Percentiles rank a stretch among this genome's conserved stretches.
These are phyloP conservation scores for Scolanthus callimorphus DNA, from an alignment of 92 coral and sea anemone genomes.

Conservation along the genomic window DNA sequence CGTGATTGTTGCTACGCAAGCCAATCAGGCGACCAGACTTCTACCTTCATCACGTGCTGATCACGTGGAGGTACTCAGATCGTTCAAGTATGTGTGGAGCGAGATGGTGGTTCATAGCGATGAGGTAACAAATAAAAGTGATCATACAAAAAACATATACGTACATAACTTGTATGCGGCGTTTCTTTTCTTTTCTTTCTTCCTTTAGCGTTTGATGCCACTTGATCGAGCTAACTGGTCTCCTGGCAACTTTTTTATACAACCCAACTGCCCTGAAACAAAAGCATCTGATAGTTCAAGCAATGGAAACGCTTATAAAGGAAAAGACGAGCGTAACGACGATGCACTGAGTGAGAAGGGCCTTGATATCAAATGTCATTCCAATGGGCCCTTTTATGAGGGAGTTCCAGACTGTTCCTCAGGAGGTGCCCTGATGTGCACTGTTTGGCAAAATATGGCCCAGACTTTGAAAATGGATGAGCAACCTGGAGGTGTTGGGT, in stretches of 20 bases:
- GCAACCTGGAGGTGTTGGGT: neutral
- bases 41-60: neutral
- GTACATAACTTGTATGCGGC: too few species aligned
- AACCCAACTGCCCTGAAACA: conserved; percentile 8
- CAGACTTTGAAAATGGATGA: conserved; percentile 17
- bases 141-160: too few species aligned
- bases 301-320: neutral
- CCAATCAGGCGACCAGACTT: conserved; percentile 10
- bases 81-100: conserved; percentile 14
- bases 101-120: conserved; percentile 12
- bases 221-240: conserved; percentile 12
- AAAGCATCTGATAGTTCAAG: neutral
- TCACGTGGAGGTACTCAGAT: conserved; percentile 1
- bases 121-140: too few species aligned
- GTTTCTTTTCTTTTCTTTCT: neutral
- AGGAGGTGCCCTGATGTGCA: conserved; percentile 24
- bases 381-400: conserved; percentile 11
- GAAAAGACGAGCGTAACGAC: neutral
- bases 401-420: conserved; percentile 11
- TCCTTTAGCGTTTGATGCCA: conserved; percentile 19
- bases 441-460: conserved; percentile 9
- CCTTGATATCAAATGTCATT: neutral
- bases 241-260: conserved; percentile 4
- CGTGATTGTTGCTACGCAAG: conserved; percentile 20
- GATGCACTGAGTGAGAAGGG: neutral